These are phyloP conservation scores for Stenopsyche tienmushanensis DNA, from an alignment of 1,140 invertebrate species.

Conservation along the genomic window DNA sequence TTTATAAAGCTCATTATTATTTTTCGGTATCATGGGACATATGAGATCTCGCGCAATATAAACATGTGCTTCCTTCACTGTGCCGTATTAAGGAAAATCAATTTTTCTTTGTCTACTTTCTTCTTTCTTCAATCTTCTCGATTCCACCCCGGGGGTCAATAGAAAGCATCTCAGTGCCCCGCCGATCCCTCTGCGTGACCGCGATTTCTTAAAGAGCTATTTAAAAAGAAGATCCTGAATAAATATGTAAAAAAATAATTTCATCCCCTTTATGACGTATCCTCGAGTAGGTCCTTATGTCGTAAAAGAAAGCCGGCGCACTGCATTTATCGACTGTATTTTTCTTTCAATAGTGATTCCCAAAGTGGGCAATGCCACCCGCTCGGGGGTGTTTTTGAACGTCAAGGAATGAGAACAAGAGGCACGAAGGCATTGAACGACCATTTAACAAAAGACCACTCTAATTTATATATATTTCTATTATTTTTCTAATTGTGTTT, in stretches of 20 bases:
- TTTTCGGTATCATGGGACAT: background rate
- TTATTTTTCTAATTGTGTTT: too few species aligned
- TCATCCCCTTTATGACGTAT: background rate
- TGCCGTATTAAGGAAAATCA: constrained; percentile 6
- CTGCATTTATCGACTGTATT: too few species aligned
- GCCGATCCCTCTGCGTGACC: background rate
- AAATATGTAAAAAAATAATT: background rate
- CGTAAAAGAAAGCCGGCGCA: too few species aligned
- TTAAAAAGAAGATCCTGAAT: background rate
- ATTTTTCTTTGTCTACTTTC: constrained; percentile 9
- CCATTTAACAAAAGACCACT: too few species aligned
- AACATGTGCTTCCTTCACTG: background rate
- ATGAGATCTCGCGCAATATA: constrained; percentile 5
- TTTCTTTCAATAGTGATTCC: too few species aligned
- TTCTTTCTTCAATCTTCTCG: constrained; percentile 2
- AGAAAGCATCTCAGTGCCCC: background rate
- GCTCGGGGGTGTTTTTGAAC: too few species aligned
- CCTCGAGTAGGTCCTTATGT: too few species aligned
- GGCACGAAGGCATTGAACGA: too few species aligned
- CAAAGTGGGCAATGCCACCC: too few species aligned
- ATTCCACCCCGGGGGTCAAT: constrained; percentile 7
- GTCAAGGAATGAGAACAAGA: too few species aligned
- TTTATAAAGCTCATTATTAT: background rate
- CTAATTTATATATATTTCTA: too few species aligned
- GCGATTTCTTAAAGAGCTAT: constrained; percentile 6